Percentiles rank a stretch among this genome's conserved stretches.
Evolutionary conservation across 2,113 vertebrate species (phyloP).

Genomic region (Sylvilagus bachmani): DNA sequence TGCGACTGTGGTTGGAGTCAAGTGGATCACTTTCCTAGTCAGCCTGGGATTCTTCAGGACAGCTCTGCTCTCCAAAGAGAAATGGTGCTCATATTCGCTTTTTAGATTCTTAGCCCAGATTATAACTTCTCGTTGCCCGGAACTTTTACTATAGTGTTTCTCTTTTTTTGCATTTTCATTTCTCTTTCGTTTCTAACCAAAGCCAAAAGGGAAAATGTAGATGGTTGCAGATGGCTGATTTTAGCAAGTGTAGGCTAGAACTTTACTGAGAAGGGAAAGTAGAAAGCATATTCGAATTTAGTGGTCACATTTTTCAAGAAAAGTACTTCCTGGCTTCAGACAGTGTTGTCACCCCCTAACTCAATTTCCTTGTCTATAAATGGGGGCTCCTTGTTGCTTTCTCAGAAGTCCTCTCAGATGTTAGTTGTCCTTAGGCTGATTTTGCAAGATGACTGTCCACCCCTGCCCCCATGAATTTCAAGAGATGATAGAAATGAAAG

Average conservation of each 20-base stretch:
- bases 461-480: neutral
- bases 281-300: constrained; percentile 15
- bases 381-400: neutral
- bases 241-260: neutral
- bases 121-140: neutral
- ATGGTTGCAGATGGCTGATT: neutral
- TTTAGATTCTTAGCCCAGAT: neutral
- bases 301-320: constrained; percentile 6
- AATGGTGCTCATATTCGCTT: neutral
- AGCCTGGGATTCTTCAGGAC: neutral
- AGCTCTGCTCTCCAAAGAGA: neutral
- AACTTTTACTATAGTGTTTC: neutral
- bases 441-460: neutral
- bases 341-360: neutral
- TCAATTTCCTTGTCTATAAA: neutral
- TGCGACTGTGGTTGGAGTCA: neutral
- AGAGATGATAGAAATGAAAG: too few species aligned
- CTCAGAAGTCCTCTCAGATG: neutral
- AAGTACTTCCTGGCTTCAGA: neutral
- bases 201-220: constrained; percentile 16
- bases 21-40: neutral
- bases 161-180: constrained; percentile 37
- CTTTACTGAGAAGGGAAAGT: constrained; percentile 33
- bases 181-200: constrained; percentile 29
- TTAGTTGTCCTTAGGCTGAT: neutral